These are phyloP conservation scores for Lithosia quadra DNA, from an alignment of 2,888 invertebrate species.

Conservation along the genomic window DNA sequence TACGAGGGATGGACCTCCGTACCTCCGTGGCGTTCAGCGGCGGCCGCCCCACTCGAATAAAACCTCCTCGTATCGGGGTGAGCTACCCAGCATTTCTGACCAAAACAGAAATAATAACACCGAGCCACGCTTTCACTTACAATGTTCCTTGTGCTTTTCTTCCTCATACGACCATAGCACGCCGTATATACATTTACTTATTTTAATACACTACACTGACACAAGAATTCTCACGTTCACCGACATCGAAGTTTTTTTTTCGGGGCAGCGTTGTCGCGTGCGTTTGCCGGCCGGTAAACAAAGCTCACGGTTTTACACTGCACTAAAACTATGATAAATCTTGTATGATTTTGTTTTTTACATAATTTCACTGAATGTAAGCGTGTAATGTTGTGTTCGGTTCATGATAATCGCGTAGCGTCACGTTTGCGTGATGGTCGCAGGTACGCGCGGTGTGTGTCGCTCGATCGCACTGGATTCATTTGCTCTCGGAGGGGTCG, in stretches of 20 bases:
- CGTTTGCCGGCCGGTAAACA: constrained; percentile 89
- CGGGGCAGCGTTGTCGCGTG: constrained; percentile 86
- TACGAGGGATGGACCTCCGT: constrained; percentile 84
- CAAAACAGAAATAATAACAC: constrained; percentile 78
- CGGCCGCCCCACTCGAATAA: constrained; percentile 78
- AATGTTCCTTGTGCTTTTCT: constrained; percentile 85
- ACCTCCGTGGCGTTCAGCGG: constrained; percentile 81
- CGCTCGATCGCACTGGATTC: constrained; percentile 84
- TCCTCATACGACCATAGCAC: constrained; percentile 88
- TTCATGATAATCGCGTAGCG: constrained; percentile 78
- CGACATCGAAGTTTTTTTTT: constrained; percentile 81
- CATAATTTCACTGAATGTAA: constrained; percentile 85
- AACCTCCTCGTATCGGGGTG: constrained; percentile 75
- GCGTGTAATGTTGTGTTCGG: constrained; percentile 74
- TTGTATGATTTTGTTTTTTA: constrained; percentile 88
- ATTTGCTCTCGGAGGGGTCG: constrained; percentile 66
- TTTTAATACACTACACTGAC: constrained; percentile 84
- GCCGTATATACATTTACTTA: constrained; percentile 85
- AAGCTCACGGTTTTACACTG: constrained; percentile 81
- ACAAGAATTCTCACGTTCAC: constrained; percentile 79
- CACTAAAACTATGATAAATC: constrained; percentile 82
- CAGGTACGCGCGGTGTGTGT: constrained; percentile 76
- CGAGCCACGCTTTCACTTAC: constrained; percentile 79
- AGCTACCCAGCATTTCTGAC: constrained; percentile 79
- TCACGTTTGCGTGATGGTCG: constrained; percentile 65